These are phyloP conservation scores for Diaphora mendica DNA, from an alignment of 2,888 invertebrate genomes.

Conservation along the genomic window DNA sequence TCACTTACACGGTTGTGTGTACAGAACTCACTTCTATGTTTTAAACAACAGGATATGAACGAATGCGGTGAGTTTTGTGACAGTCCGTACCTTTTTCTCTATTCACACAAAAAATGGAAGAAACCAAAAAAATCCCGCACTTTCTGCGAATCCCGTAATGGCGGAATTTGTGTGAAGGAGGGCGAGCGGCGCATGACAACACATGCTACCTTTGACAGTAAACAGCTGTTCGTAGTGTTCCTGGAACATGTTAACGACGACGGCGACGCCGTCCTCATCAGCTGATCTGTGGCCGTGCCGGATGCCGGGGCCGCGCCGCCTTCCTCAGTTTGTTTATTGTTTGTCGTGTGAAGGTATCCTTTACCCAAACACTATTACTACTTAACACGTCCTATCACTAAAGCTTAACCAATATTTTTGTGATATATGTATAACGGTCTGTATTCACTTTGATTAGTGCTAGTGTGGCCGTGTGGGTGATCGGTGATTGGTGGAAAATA, in stretches of 20 bases:
- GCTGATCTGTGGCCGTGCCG: constrained; percentile 9
- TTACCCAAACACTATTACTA: neutral
- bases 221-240: constrained; percentile 24
- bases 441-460: too few species aligned
- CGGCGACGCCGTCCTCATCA: constrained; percentile 4
- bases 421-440: neutral
- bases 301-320: neutral
- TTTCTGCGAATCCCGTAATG: constrained; percentile 11
- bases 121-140: constrained; percentile 1
- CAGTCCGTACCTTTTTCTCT: neutral
- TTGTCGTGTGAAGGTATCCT: constrained; percentile 1
- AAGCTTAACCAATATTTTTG: neutral
- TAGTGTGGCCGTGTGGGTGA: too few species aligned
- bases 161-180: neutral
- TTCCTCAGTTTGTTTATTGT: neutral
- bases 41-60: neutral
- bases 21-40: neutral
- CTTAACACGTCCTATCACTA: neutral
- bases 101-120: neutral
- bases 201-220: constrained; percentile 22
- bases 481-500: too few species aligned
- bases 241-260: constrained; percentile 12
- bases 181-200: neutral
- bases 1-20: neutral
- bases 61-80: neutral